Conservation (phyloP, 2,888 invertebrate genomes). For the Ophion ventricosus region DNA sequence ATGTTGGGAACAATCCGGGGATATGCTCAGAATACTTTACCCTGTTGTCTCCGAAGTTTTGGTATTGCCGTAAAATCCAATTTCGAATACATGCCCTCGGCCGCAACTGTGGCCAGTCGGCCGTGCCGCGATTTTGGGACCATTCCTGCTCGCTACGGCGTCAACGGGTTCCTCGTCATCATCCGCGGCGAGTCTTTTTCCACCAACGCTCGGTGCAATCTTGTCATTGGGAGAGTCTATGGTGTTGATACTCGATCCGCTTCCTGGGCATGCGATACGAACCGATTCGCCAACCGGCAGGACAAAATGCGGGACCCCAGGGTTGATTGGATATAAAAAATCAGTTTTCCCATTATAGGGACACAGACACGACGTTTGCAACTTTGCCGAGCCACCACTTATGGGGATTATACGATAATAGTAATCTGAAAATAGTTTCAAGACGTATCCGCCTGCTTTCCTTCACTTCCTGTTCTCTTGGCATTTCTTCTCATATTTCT, state of each 20-base stretch:
- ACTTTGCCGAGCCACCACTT: constrained; percentile 59
- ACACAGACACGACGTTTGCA: constrained; percentile 62
- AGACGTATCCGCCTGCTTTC: background rate
- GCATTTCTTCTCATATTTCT: background rate
- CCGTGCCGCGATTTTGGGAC: constrained; percentile 82
- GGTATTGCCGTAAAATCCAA: constrained; percentile 84
- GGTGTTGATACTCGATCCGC: constrained; percentile 38
- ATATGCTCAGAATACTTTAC: no score
- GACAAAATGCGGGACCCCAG: constrained; percentile 42
- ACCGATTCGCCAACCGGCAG: constrained; percentile 55
- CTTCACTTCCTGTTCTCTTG: background rate
- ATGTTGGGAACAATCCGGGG: no score
- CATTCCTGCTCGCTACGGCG: constrained; percentile 82
- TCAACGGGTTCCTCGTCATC: constrained; percentile 78
- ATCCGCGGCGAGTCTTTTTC: constrained; percentile 38
- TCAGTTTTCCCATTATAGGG: constrained; percentile 24
- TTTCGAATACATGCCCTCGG: constrained; percentile 83
- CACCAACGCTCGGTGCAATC: constrained; percentile 61
- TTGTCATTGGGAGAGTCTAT: constrained; percentile 40
- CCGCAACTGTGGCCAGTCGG: constrained; percentile 83
- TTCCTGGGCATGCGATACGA: constrained; percentile 64
- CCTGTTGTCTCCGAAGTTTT: no score
- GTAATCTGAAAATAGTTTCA: constrained; percentile 29
- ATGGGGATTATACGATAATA: constrained; percentile 58
- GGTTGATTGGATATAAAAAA: constrained; percentile 58